These are phyloP conservation scores for Noctua janthe DNA, from an alignment of 2,888 invertebrate genomes.

Conservation along the genomic window DNA sequence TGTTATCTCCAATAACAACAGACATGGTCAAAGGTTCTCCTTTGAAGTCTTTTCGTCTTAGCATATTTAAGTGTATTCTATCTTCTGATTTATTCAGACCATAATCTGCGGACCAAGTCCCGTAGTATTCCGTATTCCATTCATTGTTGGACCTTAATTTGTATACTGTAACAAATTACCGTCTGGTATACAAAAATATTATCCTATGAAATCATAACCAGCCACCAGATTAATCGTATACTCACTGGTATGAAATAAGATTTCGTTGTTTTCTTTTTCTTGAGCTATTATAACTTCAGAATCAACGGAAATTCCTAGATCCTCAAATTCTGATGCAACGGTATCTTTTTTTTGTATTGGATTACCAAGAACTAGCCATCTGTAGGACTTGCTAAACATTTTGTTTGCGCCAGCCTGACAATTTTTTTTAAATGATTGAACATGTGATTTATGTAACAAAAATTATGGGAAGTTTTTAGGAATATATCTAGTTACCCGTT, in stretches of 20 bases:
- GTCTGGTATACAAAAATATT: not conserved
- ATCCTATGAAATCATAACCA: not conserved
- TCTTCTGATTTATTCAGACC: constrained; percentile 71
- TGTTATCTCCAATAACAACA: constrained; percentile 71
- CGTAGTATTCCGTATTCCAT: constrained; percentile 76
- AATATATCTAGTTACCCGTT: constrained; percentile 65
- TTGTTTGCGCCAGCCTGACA: constrained; percentile 71
- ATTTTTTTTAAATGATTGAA: not conserved
- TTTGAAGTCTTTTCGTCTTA: constrained; percentile 77
- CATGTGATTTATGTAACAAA: not conserved
- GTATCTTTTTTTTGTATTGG: constrained; percentile 35
- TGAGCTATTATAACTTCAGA: constrained; percentile 77
- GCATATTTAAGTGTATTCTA: constrained; percentile 62
- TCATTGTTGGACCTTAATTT: constrained; percentile 69
- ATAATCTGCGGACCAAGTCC: constrained; percentile 72
- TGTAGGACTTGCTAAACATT: constrained; percentile 73
- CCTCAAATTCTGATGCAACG: constrained; percentile 61
- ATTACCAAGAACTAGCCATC: constrained; percentile 78
- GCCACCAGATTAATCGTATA: not conserved
- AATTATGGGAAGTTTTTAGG: not conserved
- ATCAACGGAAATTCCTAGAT: constrained; percentile 74
- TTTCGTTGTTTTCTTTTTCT: constrained; percentile 53
- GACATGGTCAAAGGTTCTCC: constrained; percentile 66
- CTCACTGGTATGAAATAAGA: constrained; percentile 73
- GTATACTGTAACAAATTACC: constrained; percentile 72